phyloP scores from a whole-genome alignment of 2,888 invertebrate genomes.

The Hypselothyrea guttata region DNA sequence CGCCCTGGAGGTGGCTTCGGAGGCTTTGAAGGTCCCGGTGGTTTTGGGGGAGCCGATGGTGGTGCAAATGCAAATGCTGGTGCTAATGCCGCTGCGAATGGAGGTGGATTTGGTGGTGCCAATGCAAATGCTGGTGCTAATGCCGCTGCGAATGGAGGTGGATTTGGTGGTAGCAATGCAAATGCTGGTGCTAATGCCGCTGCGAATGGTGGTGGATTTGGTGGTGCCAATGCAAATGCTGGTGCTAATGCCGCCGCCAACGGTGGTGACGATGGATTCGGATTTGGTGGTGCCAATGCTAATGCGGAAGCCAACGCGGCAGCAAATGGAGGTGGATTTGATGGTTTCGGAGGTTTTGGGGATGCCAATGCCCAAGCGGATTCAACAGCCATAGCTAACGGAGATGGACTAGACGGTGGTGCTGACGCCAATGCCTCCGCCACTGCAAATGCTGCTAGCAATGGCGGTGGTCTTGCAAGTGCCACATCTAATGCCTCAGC shows the following conservation, averaged over 20 bases:
- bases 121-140: conserved; percentile 30
- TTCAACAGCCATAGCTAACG: conserved; percentile 8
- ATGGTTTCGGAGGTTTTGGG: not conserved
- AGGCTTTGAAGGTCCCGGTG: not conserved
- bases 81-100: conserved; percentile 9
- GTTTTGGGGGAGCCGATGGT: conserved; percentile 15
- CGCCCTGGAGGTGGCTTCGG: conserved; percentile 7
- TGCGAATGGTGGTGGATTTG: not conserved
- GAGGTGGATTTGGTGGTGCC: conserved; percentile 9
- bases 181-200: conserved; percentile 9
- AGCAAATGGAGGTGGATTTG: conserved; percentile 1
- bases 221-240: conserved; percentile 6
- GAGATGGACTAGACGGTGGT: not conserved
- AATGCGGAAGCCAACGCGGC: conserved; percentile 7
- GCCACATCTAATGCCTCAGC: conserved; percentile 11
- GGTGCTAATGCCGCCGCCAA: conserved; percentile 3
- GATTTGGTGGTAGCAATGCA: conserved; percentile 1
- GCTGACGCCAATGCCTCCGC: conserved; percentile 11
- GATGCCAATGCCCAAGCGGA: conserved; percentile 32
- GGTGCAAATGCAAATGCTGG: conserved; percentile 20
- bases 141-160: conserved; percentile 3
- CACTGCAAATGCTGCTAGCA: not conserved
- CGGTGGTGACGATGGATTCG: not conserved
- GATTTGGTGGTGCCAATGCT: conserved; percentile 30
- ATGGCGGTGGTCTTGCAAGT: not conserved